A percentile compares a stretch with the other conserved stretches of the same genome.
Evolutionary conservation across 1,140 invertebrate genomes (phyloP).

Genomic region (Dolichoris vasculosae): DNA sequence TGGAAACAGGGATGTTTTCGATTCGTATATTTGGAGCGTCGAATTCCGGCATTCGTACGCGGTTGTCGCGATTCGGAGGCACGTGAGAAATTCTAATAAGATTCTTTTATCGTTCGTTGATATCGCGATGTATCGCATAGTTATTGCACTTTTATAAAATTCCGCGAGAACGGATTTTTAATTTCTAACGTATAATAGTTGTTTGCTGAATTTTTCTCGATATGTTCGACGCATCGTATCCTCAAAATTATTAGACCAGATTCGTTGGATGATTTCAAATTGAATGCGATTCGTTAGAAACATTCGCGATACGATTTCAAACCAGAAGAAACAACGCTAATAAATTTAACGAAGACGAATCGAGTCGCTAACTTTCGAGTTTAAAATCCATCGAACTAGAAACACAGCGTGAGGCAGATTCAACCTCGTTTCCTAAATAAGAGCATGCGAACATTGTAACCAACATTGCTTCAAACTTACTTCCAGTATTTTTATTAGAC

Average conservation of each 20-base stretch:
- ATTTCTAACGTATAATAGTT: too few relatives aligned
- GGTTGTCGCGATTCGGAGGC: too few relatives aligned
- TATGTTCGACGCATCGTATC: too few relatives aligned
- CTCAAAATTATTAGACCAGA: too few relatives aligned
- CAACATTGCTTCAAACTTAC: not conserved
- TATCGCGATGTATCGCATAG: too few relatives aligned
- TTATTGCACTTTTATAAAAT: too few relatives aligned
- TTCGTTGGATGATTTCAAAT: not conserved
- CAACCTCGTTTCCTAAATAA: not conserved
- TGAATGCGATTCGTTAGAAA: not conserved
- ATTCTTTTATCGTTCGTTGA: too few relatives aligned
- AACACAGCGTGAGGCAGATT: not conserved
- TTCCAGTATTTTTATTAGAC: not conserved
- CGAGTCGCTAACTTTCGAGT: not conserved
- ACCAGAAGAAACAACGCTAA: not conserved
- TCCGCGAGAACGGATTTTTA: too few relatives aligned
- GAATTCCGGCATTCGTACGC: too few relatives aligned
- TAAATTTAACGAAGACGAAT: not conserved
- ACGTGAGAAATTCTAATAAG: too few relatives aligned
- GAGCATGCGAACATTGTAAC: not conserved
- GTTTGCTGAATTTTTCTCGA: too few relatives aligned
- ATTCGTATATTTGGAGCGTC: not conserved
- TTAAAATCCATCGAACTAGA: not conserved
- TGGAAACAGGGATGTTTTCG: slow-evolving; percentile 67
- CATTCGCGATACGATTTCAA: not conserved